Conservation (phyloP, 2,797 vertebrate species). For the Enteromius viviparus region DNA sequence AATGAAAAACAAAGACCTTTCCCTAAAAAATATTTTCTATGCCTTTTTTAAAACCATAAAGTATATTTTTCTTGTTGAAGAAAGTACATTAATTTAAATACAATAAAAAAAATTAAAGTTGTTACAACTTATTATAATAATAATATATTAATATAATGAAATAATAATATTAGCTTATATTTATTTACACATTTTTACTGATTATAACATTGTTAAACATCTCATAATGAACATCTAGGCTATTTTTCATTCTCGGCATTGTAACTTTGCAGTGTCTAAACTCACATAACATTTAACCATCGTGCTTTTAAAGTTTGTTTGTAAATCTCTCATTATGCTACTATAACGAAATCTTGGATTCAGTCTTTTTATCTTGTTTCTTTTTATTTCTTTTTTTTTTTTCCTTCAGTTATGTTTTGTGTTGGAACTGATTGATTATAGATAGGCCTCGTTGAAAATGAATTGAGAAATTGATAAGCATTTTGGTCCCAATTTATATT, state of each 20-base stretch:
- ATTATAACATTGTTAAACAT: background rate
- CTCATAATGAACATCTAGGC: background rate
- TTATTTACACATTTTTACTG: background rate
- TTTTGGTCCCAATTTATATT: background rate
- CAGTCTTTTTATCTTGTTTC: background rate
- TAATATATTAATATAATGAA: no score
- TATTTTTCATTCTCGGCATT: background rate
- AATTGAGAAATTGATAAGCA: background rate
- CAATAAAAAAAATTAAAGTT: no score
- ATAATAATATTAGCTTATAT: background rate
- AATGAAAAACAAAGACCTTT: no score
- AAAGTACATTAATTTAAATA: no score
- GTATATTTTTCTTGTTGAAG: no score
- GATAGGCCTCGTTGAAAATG: background rate
- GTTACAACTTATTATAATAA: no score
- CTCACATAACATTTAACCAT: background rate
- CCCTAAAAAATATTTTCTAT: no score
- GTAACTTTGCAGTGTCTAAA: background rate
- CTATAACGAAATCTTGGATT: background rate
- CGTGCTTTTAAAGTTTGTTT: background rate
- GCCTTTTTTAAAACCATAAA: no score
- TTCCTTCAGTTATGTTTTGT: background rate
- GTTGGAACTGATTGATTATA: background rate
- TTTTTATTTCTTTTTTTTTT: background rate
- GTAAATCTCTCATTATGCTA: background rate